Percentiles rank a stretch among this genome's conserved stretches.
Evolutionary conservation across 1,140 invertebrate genomes (phyloP).

Genomic region (Hesperophylax magnus): DNA sequence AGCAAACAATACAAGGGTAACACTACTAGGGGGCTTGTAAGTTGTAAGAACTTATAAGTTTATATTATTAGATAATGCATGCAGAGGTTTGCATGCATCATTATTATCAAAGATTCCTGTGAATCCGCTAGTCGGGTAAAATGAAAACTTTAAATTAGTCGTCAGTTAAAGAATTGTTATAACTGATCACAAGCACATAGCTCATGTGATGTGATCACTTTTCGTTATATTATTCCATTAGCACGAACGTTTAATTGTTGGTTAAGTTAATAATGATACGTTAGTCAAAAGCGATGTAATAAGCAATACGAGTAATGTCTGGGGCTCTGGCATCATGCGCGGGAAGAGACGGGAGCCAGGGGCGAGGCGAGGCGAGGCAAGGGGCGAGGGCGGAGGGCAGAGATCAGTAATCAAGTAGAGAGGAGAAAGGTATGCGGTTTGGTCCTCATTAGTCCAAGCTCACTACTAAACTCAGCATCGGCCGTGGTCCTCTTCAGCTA

Average conservation of each 20-base stretch:
- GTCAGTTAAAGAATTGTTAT: neutral
- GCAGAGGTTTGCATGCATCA: constrained; percentile 23
- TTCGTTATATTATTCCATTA: neutral
- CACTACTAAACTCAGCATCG: constrained; percentile 37
- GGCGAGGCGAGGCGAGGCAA: too few species aligned
- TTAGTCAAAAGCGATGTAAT: constrained; percentile 44
- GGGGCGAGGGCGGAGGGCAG: neutral
- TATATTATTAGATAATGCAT: constrained; percentile 25
- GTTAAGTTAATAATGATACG: constrained; percentile 8
- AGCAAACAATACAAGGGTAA: constrained; percentile 51
- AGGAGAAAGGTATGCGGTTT: neutral
- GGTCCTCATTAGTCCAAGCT: constrained; percentile 41
- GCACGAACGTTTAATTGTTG: neutral
- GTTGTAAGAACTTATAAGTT: neutral
- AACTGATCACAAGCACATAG: neutral
- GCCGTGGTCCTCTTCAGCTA: constrained; percentile 36
- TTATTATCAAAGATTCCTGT: neutral
- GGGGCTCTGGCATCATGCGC: constrained; percentile 33
- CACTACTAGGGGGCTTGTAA: constrained; percentile 39
- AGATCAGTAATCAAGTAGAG: neutral
- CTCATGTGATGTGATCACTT: neutral
- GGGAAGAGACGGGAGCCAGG: constrained; percentile 9
- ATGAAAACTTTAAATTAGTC: neutral
- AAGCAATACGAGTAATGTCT: neutral
- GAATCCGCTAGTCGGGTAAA: too few species aligned